Percentiles rank a stretch among this genome's conserved stretches.
Conservation (phyloP, 2,113 vertebrate species). For the Nesoenas mayeri region DNA sequence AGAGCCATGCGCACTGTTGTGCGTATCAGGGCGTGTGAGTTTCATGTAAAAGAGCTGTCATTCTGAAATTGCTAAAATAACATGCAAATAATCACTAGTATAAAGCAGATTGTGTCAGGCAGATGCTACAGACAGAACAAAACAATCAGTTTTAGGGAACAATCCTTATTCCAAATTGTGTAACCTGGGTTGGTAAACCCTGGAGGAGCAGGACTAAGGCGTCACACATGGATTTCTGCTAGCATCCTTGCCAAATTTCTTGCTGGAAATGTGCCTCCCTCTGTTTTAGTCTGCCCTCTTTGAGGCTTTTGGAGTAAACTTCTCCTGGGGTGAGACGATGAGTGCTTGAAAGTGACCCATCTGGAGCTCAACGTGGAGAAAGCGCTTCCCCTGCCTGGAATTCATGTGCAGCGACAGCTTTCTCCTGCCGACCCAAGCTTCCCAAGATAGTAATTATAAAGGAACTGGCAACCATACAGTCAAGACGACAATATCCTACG, state of each 20-base stretch:
- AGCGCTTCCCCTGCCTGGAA: neutral
- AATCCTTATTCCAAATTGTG: neutral
- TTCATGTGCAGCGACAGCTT: neutral
- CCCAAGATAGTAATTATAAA: slow-evolving; percentile 16
- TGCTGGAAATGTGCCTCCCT: neutral
- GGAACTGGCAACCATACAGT: neutral
- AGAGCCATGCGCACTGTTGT: neutral
- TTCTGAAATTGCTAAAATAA: neutral
- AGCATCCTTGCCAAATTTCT: neutral
- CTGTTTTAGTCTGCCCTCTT: neutral
- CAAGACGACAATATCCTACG: neutral
- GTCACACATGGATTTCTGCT: neutral
- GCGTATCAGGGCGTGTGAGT: neutral
- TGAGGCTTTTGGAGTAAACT: neutral
- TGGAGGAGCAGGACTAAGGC: neutral
- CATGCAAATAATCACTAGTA: neutral
- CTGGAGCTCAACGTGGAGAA: neutral
- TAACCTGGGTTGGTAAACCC: neutral
- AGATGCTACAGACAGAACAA: neutral
- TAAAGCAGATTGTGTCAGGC: neutral
- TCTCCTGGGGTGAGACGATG: neutral
- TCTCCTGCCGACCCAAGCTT: neutral
- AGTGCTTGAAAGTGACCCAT: slow-evolving; percentile 4
- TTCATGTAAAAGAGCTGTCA: neutral
- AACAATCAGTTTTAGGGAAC: neutral